These are phyloP conservation scores for Dilophus febrilis DNA, from an alignment of 2,888 invertebrate genomes.

Conservation along the genomic window DNA sequence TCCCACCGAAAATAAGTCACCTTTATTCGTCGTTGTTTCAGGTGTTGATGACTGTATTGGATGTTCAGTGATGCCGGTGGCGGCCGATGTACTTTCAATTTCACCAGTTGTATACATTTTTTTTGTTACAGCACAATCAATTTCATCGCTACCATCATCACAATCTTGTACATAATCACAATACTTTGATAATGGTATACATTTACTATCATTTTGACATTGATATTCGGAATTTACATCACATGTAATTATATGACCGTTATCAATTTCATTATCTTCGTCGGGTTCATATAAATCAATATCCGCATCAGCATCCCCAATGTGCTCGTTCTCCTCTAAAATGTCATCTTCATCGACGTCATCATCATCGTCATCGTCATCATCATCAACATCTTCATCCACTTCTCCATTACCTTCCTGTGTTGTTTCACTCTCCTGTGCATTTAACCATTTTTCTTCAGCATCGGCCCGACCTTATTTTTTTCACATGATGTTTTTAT, in stretches of 20 bases:
- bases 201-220: constrained; percentile 40
- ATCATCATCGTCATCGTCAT: neutral
- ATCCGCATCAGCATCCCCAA: neutral
- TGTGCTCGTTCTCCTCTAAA: no score
- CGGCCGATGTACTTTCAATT: constrained; percentile 3
- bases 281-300: neutral
- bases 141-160: constrained; percentile 43
- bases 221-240: constrained; percentile 33
- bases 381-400: neutral
- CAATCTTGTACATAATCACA: constrained; percentile 41
- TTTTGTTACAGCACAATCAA: constrained; percentile 34
- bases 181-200: constrained; percentile 34
- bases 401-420: neutral
- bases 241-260: constrained; percentile 23
- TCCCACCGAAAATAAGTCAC: no score
- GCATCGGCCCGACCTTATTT: neutral
- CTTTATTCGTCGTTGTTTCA: constrained; percentile 2
- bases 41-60: neutral
- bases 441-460: constrained; percentile 1
- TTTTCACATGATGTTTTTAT: no score
- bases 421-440: neutral
- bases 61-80: constrained; percentile 4
- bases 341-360: neutral
- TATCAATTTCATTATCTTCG: constrained; percentile 1
- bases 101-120: constrained; percentile 12